Base-by-base conservation (phyloP, 2,888 invertebrate species). In the Eucriotettix oculatus region DNA sequence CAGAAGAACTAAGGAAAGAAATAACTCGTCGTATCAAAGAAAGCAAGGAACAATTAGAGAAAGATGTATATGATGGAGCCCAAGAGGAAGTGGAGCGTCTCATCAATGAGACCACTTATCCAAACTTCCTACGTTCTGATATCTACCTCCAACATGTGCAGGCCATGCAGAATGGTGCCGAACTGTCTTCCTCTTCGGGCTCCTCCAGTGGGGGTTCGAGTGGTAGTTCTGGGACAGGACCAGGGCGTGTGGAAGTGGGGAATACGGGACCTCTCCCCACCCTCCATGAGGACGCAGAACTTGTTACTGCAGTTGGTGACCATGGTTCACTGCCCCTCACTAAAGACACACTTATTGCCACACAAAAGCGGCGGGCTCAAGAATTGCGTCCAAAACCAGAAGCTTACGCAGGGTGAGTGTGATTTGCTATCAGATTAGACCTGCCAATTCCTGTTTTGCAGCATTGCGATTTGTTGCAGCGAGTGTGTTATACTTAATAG, bases 71-170 rank as follows among this genome's bases (percentile, higher is more conserved):
- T 73, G 91, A 94, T 74, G 82, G 82, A 66, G 90, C 89, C 75
- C 89, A 90, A 71, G 77, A 80, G 61, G 86, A 90, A 66, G 86
- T 91, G 69, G 92, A 92, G 71, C 80, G 82, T 54, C 82, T 87
- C 62, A 91, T 96, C 72, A 86, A 86, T 65, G 86, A 87, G 72
- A 87, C 90, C 62, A 88, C 90, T 64, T 96, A 96, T 78, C 90
- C 89, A 61, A 87, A 90, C 74, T 97, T 97, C 76, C 81, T 97
- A 66, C 87, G 87, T 68, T 94, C 94, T 68, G 94, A 95, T 69
- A 83, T 90, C 74, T 96, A 95, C 79, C 84, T 95, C 70, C 81
- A 85, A 71, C 86, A 88, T 75, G 84, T 90, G 75, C 82, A 86
- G 77, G 76, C 85, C 76, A 76, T 68, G 66, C 68, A 70, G 59